phyloP scores from a whole-genome alignment of 2,888 invertebrate species.

The Anarsia innoxiella region DNA sequence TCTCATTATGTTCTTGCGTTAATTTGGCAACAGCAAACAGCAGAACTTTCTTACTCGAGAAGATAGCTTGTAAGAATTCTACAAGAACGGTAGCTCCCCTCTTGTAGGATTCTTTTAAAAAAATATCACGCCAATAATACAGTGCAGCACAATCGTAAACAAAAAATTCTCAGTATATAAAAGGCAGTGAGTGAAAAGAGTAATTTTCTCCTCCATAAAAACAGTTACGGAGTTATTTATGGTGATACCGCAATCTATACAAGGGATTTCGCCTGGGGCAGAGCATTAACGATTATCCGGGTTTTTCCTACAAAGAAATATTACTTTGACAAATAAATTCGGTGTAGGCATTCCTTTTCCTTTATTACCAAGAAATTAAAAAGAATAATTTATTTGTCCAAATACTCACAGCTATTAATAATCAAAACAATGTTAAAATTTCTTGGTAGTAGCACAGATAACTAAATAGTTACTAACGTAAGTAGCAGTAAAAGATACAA shows the following conservation, averaged over 20 bases:
- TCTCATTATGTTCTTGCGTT: no score
- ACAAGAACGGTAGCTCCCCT: no score
- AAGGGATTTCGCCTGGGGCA: slow-evolving; percentile 63
- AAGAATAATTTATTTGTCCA: background rate
- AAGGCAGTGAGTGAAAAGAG: slow-evolving; percentile 63
- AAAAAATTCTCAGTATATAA: slow-evolving; percentile 52
- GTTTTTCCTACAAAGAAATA: slow-evolving; percentile 60
- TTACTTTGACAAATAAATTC: slow-evolving; percentile 67
- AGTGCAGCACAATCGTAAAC: slow-evolving; percentile 38
- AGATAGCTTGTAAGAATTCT: no score
- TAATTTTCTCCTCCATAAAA: slow-evolving; percentile 69
- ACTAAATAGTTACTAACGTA: no score
- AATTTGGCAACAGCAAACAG: no score
- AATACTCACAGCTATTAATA: background rate
- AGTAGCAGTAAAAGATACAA: no score
- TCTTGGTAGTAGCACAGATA: no score
- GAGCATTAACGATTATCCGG: slow-evolving; percentile 68
- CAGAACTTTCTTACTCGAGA: no score
- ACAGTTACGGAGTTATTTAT: slow-evolving; percentile 71
- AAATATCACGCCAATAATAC: no score
- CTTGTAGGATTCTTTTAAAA: no score
- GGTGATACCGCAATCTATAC: slow-evolving; percentile 71
- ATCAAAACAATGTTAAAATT: background rate
- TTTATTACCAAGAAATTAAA: background rate
- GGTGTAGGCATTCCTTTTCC: slow-evolving; percentile 46